Evolutionary conservation across 2,797 vertebrate genomes (phyloP), one percentile per base, ranked within the genome.

Genomic region (Premnoplex brunnescens): DNA sequence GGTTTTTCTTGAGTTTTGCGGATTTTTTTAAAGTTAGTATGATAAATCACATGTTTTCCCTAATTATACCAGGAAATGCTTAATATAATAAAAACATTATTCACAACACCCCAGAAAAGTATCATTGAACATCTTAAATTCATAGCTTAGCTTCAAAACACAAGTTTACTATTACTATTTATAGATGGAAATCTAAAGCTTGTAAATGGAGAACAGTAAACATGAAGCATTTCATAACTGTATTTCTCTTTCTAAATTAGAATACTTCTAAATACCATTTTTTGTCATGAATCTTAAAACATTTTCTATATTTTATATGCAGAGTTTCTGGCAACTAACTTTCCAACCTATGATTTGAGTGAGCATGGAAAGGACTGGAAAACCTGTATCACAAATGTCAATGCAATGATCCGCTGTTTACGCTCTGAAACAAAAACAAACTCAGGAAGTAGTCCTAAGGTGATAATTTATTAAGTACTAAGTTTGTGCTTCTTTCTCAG

Each of bases 321-420:
- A 99, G 98, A 98, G 84, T 98, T 98, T 96, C 97, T 98, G 73
- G 93, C 89, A 87, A 63, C 67, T 75, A 56, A 66, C 73, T 98
- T 98, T 78, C 97, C 98, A 32, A 93, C 88, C 54, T 97, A 90
- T 89, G 98, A 99, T 94, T 97, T 98, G 91, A 89, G 87, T 0
- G 98, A 98, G 94, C 67, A 55, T 92, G 98, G 98, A 85, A 98
- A 96, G 96, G 98, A 98, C 91, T 98, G 98, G 98, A 98, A 97
- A 95, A 93, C 90, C 6, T 98, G 98, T 81, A 73, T 98, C 86
- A 96, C 95, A 14, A 89, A 88, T 71, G 88, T 98, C 68, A 97
- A 91, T 60, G 55, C 96, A 72, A 95, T 98, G 96, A 97, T 98
- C 81, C 77, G 60, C 60, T 93, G 44, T 84, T 95, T 98, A 26